Evolutionary conservation across 30 jellyfish, hydroid and myxozoan species (phyloP).

Genomic region (Hydractinia echinata): DNA sequence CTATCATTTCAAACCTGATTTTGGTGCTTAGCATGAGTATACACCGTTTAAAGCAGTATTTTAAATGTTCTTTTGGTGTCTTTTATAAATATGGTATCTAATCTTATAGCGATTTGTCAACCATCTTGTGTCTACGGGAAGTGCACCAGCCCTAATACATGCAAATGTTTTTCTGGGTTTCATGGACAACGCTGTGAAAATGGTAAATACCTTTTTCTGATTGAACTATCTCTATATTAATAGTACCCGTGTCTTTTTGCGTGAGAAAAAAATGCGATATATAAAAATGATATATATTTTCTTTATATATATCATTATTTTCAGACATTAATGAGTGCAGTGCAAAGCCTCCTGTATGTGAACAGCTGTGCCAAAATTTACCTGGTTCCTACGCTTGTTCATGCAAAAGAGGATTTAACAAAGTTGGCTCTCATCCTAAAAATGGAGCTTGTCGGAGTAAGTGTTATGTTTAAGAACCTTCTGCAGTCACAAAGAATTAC

Average conservation of each 20-base stretch:
- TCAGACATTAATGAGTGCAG: constrained; percentile 56
- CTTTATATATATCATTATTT: neutral
- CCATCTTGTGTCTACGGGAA: constrained; percentile 80
- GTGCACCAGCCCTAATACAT: constrained; percentile 63
- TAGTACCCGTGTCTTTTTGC: no score
- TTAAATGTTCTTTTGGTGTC: no score
- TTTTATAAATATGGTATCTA: no score
- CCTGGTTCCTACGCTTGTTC: constrained; percentile 53
- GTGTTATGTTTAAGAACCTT: neutral
- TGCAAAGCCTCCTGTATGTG: constrained; percentile 35
- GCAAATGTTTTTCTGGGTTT: constrained; percentile 81
- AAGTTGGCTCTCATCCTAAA: constrained; percentile 61
- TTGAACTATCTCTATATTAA: neutral
- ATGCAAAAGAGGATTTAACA: constrained; percentile 40
- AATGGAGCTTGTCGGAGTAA: constrained; percentile 50
- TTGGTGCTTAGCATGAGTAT: no score
- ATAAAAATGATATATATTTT: no score
- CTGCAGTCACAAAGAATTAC: no score
- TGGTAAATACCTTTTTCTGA: constrained; percentile 35
- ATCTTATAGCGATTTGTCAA: constrained; percentile 56
- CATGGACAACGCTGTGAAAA: constrained; percentile 56
- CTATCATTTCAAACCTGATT: no score
- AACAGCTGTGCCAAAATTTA: constrained; percentile 39
- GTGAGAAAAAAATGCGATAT: no score
- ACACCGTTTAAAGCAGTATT: no score